Evolutionary conservation across 2,888 invertebrate genomes (phyloP), one percentile per base, ranked within the genome.

Genomic region (Seira musarum): DNA sequence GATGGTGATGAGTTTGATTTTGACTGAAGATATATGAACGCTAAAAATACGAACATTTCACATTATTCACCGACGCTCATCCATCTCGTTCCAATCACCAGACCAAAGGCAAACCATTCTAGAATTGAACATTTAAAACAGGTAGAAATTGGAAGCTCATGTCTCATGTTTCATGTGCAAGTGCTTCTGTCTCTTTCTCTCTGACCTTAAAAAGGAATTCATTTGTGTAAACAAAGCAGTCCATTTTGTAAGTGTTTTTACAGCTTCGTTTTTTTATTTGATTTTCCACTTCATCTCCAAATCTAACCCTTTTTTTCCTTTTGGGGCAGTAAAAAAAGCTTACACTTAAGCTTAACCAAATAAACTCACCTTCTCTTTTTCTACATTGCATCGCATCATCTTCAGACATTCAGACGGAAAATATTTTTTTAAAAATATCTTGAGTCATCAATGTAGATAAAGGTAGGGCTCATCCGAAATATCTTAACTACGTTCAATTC

Each of bases 211-310:
- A 13, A 40, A 40, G 40, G 13, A 40, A 13, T 40, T 13, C 40
- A 40, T 40, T 40, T 40, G 40, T 8, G 40, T 40, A 40, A 40
- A 40, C 40, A 40, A 40, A 40, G 13, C 40, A 60, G 19, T 63
- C 64, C 2, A 63, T 21, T 63, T 10, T 22, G 24, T 63, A n/a
- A n/a, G n/a, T n/a, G n/a, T 13, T 21, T 63, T 24, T 24, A 19
- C 24, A 22, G 2, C 5, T 21, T 24, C 21, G 15, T 8, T 13
- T 72, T 65, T 80, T 66, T 83, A 67, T 83, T 83, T 83, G 81
- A 80, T 83, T 69, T 81, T 81, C 81, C 77, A 77, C 79, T 81
- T 83, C 77, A 77, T 13, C 40, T 40, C 40, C 40, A 13, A 40
- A 40, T 13, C 13, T 40, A n/a, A n/a, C n/a, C n/a, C n/a, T n/a